Conservation (phyloP, 1,140 invertebrate genomes). For the Bombus sibiricus region DNA sequence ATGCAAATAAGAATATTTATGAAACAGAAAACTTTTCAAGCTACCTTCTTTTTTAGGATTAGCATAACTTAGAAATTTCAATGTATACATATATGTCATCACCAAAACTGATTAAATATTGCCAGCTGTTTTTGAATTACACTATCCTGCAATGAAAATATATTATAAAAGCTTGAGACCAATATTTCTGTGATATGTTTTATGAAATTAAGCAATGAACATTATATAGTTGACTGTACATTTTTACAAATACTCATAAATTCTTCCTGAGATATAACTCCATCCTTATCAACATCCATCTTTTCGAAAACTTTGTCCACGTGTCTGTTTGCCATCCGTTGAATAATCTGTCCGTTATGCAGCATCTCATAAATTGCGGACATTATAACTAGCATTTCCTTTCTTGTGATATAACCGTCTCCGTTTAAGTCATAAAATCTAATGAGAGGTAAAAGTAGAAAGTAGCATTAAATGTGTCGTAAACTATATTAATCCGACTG, state of each 20-base stretch:
- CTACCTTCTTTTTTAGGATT: constrained; percentile 6
- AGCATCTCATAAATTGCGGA: constrained; percentile 78
- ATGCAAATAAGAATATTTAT: constrained; percentile 11
- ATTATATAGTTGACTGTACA: constrained; percentile 52
- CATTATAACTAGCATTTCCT: constrained; percentile 73
- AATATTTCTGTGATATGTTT: background rate
- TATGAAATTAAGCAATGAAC: background rate
- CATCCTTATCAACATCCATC: constrained; percentile 76
- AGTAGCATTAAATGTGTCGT: constrained; percentile 9
- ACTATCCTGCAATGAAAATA: constrained; percentile 68
- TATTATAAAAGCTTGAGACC: background rate
- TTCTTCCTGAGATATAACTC: constrained; percentile 75
- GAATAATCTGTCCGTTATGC: constrained; percentile 57
- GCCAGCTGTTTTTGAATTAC: constrained; percentile 68
- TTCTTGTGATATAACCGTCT: constrained; percentile 75
- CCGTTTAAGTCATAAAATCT: constrained; percentile 78
- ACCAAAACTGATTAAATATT: constrained; percentile 67
- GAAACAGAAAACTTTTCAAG: background rate
- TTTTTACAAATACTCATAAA: constrained; percentile 76
- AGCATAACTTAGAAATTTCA: background rate
- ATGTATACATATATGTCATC: constrained; percentile 4
- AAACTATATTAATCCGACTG: background rate
- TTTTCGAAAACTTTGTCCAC: constrained; percentile 76
- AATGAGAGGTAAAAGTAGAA: constrained; percentile 24
- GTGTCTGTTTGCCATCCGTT: constrained; percentile 68